A percentile compares a stretch with the other conserved stretches of the same genome.
Conservation (phyloP, 2,797 vertebrate genomes). For the Orestias chungarensis region DNA sequence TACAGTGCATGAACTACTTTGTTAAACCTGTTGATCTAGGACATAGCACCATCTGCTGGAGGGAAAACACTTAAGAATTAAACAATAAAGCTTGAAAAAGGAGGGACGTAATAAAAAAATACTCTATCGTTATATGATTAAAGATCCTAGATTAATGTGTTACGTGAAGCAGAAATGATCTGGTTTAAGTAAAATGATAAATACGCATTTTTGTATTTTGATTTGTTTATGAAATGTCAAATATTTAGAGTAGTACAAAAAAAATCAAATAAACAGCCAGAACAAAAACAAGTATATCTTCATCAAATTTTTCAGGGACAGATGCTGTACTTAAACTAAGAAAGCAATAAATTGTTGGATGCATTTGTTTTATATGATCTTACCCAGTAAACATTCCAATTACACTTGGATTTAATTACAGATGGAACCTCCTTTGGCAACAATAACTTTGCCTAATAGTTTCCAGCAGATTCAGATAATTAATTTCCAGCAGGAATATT, state of each 20-base stretch:
- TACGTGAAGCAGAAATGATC: background rate
- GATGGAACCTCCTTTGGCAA: slow-evolving; percentile 6
- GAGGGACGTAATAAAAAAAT: background rate
- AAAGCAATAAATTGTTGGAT: background rate
- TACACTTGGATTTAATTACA: slow-evolving; percentile 9
- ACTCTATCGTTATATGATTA: background rate
- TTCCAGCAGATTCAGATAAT: slow-evolving; percentile 10
- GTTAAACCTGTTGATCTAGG: slow-evolving; percentile 19
- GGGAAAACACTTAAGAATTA: background rate
- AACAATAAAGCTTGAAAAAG: background rate
- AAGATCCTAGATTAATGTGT: background rate
- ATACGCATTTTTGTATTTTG: background rate
- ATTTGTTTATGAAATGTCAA: background rate
- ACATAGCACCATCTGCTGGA: slow-evolving; percentile 65
- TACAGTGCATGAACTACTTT: background rate
- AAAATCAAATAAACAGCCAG: background rate
- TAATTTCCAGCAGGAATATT: slow-evolving; percentile 6
- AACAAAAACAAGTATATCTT: slow-evolving; percentile 3
- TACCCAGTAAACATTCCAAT: slow-evolving; percentile 2
- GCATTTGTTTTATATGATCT: slow-evolving; percentile 4
- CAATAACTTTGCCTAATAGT: slow-evolving; percentile 6
- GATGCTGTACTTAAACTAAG: background rate
- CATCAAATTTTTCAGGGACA: background rate
- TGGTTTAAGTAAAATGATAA: background rate
- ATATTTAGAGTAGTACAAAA: background rate